Base-by-base conservation (phyloP, 2,797 vertebrate genomes). In the Enteromius fasciolatus region DNA sequence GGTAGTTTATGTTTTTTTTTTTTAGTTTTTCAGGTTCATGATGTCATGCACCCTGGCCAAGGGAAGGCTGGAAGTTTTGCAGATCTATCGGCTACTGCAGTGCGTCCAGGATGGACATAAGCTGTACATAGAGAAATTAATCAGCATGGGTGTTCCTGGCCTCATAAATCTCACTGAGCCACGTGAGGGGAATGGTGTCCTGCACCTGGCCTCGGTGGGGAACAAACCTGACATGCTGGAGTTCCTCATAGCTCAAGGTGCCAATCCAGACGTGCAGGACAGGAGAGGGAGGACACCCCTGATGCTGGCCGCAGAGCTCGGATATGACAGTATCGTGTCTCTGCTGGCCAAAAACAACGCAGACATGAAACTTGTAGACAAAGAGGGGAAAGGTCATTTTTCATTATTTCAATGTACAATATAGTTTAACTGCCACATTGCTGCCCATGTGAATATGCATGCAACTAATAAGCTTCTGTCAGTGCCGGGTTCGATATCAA, bases 31-130 rank as follows among this genome's bases (percentile, higher is more conserved):
- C 39, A 83, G 77, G 52, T 25, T 68, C 23, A 84, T 11, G 5
- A 94, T 93, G 90, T 91, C 76, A 23, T 87, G 91, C 89, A 82
- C 87, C 31, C 88, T 92, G 4, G 92, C 94, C 28, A 87, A 93
- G 81, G 92, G 86, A 31, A 96, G 93, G 48, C 94, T 98, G 84
- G 90, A 95, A 88, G 90, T 94, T 61, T 91, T 96, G 61, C 97
- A 99, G 91, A 93, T 96, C 86, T 98, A 97, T 90, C 96, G 95
- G 87, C 90, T 99, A 86, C 94, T 99, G 83, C 97, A 99, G 86
- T 95, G 85, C 1, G 90, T 98, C 85, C 94, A 92, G 0, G 54
- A 94, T 66, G 93, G 87, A 78, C 92, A 98, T 70, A 94, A 85
- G 85, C 89, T 73, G 1, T 94, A 96, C 87, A 96, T 98, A 67